Base-by-base conservation (phyloP, 2,113 vertebrate genomes). In the Neotoma lepida region DNA sequence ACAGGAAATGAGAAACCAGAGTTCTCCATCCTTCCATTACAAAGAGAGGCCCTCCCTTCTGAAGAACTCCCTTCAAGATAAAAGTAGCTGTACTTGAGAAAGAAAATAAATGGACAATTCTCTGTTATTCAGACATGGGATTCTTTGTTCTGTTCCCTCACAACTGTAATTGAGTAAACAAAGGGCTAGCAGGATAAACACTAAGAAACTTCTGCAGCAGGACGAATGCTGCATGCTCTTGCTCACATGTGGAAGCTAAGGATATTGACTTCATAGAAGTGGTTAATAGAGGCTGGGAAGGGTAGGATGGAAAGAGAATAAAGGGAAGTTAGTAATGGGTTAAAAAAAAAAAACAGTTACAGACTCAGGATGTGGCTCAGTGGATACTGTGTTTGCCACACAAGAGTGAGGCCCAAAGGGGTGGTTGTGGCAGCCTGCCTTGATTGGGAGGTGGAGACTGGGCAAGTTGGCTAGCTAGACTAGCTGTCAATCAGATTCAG, bases 1-100 rank as follows among this genome's bases (percentile, higher is more conserved):
- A 89, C 30, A 73, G 74, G 68, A 95, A 92, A 96, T 76, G 33
- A 84, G 51, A 94, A 74, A 51, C 28, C 33, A 64, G 49, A 88
- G 51, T n/a, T 85, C 56, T 28, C 70, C 41, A 84, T 73, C 56
- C 58, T 68, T 85, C 28, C 44, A 30, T 84, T 51, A 49, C 35
- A 63, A 94, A 86, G 5, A 80, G 56, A 44, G 73, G n/a, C 6
- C 9, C 22, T 93, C 35, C 89, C 30, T 82, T 86, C 39, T 49
- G 90, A 89, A 71, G 22, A 30, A 74, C 26, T 9, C 2, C 44
- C 56, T 86, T 39, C 58, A 70, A 94, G 51, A 78, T 68, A 74
- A 88, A 96, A 91, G 30, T 15, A 71, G 44, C 64, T 66, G 56
- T 10, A 71, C 1, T 33, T 77, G 71, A 86, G 51, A 56, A 86